Percentiles rank a stretch among this genome's conserved stretches.
These are phyloP conservation scores for Excalfactoria chinensis DNA, from an alignment of 2,113 vertebrate species.

Conservation along the genomic window DNA sequence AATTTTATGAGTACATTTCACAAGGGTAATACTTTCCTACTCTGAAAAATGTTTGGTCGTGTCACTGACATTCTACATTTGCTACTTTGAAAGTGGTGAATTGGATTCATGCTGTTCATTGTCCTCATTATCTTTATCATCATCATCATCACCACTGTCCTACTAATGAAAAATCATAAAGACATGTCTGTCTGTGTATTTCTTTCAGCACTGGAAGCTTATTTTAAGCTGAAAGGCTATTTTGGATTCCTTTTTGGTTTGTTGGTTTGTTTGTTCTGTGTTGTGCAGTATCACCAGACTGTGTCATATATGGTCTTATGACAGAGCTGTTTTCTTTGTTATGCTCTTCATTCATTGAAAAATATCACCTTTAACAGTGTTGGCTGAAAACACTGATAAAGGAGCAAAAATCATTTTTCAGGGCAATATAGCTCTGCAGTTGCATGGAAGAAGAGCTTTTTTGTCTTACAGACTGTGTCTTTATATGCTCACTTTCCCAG, in stretches of 20 bases:
- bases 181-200: not conserved
- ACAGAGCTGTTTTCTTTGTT: not conserved
- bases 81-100: not conserved
- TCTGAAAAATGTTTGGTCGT: not conserved
- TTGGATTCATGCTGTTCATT: not conserved
- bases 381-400: not conserved
- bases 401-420: not conserved
- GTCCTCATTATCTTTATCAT: not conserved
- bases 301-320: not conserved
- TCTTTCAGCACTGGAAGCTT: not conserved
- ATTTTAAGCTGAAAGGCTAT: not conserved
- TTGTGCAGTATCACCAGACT: not conserved
- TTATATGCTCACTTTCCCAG: not conserved
- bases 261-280: not conserved
- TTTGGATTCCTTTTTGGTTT: not conserved
- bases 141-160: not conserved
- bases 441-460: not conserved
- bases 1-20: not conserved
- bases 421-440: not conserved
- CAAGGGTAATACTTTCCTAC: not conserved
- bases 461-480: not conserved
- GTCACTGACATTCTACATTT: not conserved
- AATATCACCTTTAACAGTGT: not conserved
- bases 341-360: not conserved
- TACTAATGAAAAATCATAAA: not conserved